A percentile compares a stretch with the other conserved stretches of the same genome.
These are phyloP conservation scores for Cheirogaleus medius DNA, from an alignment of 2,113 vertebrate genomes.

Conservation along the genomic window DNA sequence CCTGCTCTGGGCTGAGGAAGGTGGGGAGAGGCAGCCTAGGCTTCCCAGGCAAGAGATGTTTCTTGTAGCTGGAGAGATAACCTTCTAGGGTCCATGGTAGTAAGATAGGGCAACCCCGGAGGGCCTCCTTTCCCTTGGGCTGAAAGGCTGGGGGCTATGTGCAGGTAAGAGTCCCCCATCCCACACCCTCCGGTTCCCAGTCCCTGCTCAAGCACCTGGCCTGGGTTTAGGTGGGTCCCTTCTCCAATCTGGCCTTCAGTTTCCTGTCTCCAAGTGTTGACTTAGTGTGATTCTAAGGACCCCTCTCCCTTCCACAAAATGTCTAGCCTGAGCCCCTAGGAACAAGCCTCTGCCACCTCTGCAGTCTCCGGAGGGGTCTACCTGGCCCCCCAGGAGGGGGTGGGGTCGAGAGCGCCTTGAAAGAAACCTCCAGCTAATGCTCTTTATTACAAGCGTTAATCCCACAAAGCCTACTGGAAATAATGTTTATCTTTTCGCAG, in stretches of 20 bases:
- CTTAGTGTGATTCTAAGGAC: not conserved
- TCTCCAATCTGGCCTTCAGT: not conserved
- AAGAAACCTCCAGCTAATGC: conserved; percentile 86
- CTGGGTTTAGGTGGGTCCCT: not conserved
- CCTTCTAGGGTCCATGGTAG: not conserved
- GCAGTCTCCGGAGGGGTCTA: not conserved
- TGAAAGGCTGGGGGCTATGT: no score
- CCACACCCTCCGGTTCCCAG: not conserved
- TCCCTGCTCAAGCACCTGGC: not conserved
- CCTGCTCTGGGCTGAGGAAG: not conserved
- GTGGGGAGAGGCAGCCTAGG: no score
- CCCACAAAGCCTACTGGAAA: conserved; percentile 89
- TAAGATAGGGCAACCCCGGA: not conserved
- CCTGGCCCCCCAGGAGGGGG: not conserved
- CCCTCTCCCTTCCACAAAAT: not conserved
- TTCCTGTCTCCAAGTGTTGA: not conserved
- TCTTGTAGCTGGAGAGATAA: not conserved
- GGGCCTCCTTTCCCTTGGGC: not conserved
- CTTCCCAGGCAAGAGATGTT: not conserved
- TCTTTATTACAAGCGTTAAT: conserved; percentile 92
- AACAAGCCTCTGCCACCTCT: not conserved
- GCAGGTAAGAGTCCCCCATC: accelerated
- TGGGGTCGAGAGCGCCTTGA: conserved; percentile 70
- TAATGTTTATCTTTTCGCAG: conserved; percentile 89
- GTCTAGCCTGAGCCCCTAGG: not conserved